Percentiles rank a stretch among this genome's conserved stretches.
Evolutionary conservation across 2,888 invertebrate species (phyloP).

Genomic region (Idaea straminata): DNA sequence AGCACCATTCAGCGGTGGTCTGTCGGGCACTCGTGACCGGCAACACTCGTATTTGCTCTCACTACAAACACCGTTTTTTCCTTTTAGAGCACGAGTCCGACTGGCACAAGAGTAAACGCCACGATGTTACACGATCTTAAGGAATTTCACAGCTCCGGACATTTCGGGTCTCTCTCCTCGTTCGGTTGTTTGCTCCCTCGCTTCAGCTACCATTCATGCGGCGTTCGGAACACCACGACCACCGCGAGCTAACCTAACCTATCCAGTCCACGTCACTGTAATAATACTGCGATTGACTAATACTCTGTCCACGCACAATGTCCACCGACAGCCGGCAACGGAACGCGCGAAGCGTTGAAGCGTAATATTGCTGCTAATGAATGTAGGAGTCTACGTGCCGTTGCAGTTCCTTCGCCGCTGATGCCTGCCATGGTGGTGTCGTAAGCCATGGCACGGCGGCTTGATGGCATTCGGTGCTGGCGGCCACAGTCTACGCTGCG

Average conservation of each 20-base stretch:
- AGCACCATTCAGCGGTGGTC: slow-evolving; percentile 70
- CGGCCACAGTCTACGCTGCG: slow-evolving; percentile 67
- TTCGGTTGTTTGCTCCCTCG: slow-evolving; percentile 75
- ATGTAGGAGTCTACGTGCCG: slow-evolving; percentile 63
- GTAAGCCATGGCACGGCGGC: slow-evolving; percentile 63
- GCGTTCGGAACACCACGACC: slow-evolving; percentile 70
- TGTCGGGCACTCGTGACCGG: slow-evolving; percentile 71
- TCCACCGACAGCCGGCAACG: slow-evolving; percentile 76
- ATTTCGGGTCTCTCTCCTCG: slow-evolving; percentile 63
- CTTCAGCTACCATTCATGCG: slow-evolving; percentile 76
- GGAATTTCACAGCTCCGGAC: slow-evolving; percentile 78
- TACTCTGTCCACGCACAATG: slow-evolving; percentile 78
- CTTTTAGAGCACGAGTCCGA: slow-evolving; percentile 75
- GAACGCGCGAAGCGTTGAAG: slow-evolving; percentile 77
- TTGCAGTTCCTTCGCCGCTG: slow-evolving; percentile 73
- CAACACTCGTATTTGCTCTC: slow-evolving; percentile 72
- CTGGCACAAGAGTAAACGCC: slow-evolving; percentile 75
- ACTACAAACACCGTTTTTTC: slow-evolving; percentile 75
- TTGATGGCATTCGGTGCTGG: slow-evolving; percentile 65
- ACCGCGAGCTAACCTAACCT: slow-evolving; percentile 74
- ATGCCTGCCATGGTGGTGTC: slow-evolving; percentile 71
- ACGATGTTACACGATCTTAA: slow-evolving; percentile 74
- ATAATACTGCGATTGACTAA: slow-evolving; percentile 81
- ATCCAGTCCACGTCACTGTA: slow-evolving; percentile 78
- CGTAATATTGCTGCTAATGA: slow-evolving; percentile 69